A percentile compares a stretch with the other conserved stretches of the same genome.
Evolutionary conservation across 2,888 invertebrate species (phyloP).

Genomic region (Doris montereyensis): DNA sequence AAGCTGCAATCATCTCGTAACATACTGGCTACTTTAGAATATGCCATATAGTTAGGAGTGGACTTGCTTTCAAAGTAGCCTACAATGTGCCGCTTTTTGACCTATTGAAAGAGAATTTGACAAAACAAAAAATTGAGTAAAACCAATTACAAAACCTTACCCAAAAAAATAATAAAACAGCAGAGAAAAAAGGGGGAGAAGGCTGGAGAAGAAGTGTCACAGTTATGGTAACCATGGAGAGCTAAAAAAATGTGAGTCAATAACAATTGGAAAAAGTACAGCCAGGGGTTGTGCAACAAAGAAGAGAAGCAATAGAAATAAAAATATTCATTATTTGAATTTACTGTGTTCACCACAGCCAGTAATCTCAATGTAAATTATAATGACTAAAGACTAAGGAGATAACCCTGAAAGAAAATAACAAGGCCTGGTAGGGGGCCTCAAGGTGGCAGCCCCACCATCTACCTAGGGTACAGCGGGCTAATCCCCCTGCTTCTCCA

Average conservation of each 20-base stretch:
- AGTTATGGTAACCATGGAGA: neutral
- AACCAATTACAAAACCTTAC: neutral
- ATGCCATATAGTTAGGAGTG: conserved; percentile 60
- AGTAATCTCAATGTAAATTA: no score
- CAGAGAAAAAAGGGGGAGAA: neutral
- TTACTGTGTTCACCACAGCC: no score
- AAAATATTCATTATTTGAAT: neutral
- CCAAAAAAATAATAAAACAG: neutral
- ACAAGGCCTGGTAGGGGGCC: no score
- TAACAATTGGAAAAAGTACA: neutral
- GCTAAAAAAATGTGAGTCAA: neutral
- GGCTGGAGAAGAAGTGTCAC: neutral
- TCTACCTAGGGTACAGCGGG: no score
- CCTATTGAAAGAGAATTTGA: conserved; percentile 68
- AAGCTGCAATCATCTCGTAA: conserved; percentile 97
- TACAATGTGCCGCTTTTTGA: conserved; percentile 83
- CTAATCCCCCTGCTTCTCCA: no score
- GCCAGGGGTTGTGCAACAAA: neutral
- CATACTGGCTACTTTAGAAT: conserved; percentile 78
- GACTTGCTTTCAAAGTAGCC: conserved; percentile 84
- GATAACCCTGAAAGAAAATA: no score
- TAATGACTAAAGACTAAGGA: no score
- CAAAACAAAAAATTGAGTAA: neutral
- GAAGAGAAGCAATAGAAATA: neutral
- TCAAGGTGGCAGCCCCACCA: no score